Evolutionary conservation across 2,113 vertebrate genomes (phyloP).

Genomic region (Cyprinus carpio): DNA sequence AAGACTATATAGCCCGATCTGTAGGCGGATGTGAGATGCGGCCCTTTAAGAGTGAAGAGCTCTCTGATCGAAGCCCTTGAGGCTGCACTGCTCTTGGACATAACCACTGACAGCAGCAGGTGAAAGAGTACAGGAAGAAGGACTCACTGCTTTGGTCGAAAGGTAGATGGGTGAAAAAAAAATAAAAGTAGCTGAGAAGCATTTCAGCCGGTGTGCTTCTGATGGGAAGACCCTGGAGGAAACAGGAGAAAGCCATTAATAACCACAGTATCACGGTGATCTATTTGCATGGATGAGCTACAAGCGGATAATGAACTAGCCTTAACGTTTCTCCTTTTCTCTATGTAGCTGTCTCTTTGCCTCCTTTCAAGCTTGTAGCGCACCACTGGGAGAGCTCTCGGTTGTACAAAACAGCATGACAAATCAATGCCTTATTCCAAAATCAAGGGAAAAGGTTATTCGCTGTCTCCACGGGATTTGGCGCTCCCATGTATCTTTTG

Average conservation of each 20-base stretch:
- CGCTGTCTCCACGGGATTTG: slow-evolving; percentile 85
- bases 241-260: slow-evolving; percentile 99
- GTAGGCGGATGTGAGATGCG: background rate
- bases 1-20: background rate
- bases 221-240: slow-evolving; percentile 93
- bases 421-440: slow-evolving; percentile 93
- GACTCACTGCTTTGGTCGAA: slow-evolving; percentile 63
- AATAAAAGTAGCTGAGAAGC: slow-evolving; percentile 68
- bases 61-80: slow-evolving; percentile 64
- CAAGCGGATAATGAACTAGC: slow-evolving; percentile 93
- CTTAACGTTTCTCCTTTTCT: slow-evolving; percentile 77
- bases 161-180: slow-evolving; percentile 53
- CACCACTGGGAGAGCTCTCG: slow-evolving; percentile 86
- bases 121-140: slow-evolving; percentile 75
- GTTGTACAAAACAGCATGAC: slow-evolving; percentile 92
- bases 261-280: slow-evolving; percentile 98
- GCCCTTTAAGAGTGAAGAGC: slow-evolving; percentile 54
- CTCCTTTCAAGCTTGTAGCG: slow-evolving; percentile 74
- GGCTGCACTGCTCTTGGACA: slow-evolving; percentile 65
- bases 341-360: slow-evolving; percentile 38
- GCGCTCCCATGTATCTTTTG: slow-evolving; percentile 74
- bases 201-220: slow-evolving; percentile 86
- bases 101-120: slow-evolving; percentile 70
- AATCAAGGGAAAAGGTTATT: slow-evolving; percentile 97
- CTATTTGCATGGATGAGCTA: slow-evolving; percentile 89